These are phyloP conservation scores for Mesaphorura yosii DNA, from an alignment of 1,140 invertebrate genomes.

Conservation along the genomic window DNA sequence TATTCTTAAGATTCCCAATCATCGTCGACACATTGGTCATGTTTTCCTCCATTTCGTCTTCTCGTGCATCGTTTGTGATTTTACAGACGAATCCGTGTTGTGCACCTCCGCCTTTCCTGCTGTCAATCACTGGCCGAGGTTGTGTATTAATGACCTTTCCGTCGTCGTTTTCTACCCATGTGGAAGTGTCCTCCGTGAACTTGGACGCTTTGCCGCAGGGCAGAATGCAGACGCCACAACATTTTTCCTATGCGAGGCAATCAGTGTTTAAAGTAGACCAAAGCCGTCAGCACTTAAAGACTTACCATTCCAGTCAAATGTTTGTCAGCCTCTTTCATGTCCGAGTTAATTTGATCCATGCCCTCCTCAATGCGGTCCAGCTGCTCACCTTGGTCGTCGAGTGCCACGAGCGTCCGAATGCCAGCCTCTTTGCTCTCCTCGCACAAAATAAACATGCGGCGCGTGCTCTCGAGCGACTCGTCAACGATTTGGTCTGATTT, in stretches of 20 bases:
- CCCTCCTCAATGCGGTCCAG: constrained; percentile 83
- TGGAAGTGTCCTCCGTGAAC: constrained; percentile 81
- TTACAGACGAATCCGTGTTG: constrained; percentile 49
- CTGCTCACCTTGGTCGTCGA: constrained; percentile 34
- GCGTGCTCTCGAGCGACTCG: constrained; percentile 8
- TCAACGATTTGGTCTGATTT: too few species aligned
- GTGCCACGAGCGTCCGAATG: constrained; percentile 34
- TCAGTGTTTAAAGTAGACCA: too few species aligned
- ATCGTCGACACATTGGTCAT: constrained; percentile 86
- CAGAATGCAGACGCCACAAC: constrained; percentile 93
- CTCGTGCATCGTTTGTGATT: constrained; percentile 78
- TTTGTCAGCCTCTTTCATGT: constrained; percentile 98
- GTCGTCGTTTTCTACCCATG: constrained; percentile 67
- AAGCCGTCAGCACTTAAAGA: too few species aligned
- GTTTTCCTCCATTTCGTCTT: constrained; percentile 84
- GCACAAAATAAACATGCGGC: constrained; percentile 1
- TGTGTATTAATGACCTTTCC: constrained; percentile 51
- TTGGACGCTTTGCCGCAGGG: constrained; percentile 86
- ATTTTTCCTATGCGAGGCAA: too few species aligned
- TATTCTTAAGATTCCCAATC: constrained; percentile 86
- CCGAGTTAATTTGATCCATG: constrained; percentile 98
- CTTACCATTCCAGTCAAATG: constrained; percentile 96
- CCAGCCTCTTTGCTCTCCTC: constrained; percentile 35
- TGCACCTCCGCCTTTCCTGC: constrained; percentile 32
- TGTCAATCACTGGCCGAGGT: constrained; percentile 54